These are phyloP conservation scores for Avahi laniger DNA, from an alignment of 2,797 vertebrate genomes.

Conservation along the genomic window DNA sequence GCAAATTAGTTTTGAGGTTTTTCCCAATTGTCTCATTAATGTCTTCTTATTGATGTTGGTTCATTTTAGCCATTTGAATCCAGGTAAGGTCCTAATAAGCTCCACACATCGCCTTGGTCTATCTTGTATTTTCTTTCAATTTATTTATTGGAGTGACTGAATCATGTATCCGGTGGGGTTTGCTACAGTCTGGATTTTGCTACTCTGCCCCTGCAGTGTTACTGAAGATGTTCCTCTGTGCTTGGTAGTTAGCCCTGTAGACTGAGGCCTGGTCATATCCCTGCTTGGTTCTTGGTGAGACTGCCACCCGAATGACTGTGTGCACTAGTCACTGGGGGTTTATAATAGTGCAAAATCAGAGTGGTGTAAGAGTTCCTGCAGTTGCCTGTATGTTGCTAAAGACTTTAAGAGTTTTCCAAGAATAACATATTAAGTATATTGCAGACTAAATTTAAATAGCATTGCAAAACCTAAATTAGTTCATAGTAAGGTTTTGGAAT, in stretches of 20 bases:
- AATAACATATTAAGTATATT: not conserved
- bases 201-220: not conserved
- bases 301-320: no score
- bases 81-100: not conserved
- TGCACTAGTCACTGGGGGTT: no score
- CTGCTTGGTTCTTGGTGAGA: not conserved
- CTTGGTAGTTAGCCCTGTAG: not conserved
- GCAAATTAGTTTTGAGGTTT: not conserved
- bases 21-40: not conserved
- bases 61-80: not conserved
- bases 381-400: not conserved
- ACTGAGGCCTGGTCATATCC: not conserved
- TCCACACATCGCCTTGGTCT: fast-evolving
- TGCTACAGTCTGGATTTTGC: not conserved
- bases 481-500: not conserved
- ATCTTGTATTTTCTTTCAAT: not conserved
- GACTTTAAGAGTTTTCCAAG: not conserved
- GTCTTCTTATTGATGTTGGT: not conserved
- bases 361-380: not conserved
- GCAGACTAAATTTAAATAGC: not conserved
- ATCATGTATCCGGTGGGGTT: not conserved
- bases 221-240: fast-evolving
- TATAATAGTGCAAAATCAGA: not conserved
- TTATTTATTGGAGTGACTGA: not conserved
- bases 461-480: not conserved